Evolutionary conservation across 2,888 invertebrate species (phyloP).

Genomic region (Heliconius charithonia): DNA sequence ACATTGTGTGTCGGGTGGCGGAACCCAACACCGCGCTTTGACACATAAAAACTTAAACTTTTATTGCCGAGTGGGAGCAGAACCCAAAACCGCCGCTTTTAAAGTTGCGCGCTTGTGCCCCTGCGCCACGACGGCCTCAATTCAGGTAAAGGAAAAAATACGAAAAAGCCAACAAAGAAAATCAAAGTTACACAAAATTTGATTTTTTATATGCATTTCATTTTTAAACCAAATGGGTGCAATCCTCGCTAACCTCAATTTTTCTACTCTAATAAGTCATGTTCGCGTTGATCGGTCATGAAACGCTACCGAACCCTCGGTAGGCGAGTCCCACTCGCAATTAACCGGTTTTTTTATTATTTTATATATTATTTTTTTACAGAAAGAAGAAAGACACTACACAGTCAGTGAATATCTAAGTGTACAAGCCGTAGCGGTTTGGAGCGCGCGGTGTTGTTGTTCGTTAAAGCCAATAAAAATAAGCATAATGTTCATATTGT

Average conservation of each 20-base stretch:
- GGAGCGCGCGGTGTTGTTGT: slow-evolving; percentile 50
- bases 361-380: background rate
- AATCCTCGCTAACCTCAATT: no score
- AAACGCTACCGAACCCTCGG: no score
- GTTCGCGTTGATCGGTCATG: no score
- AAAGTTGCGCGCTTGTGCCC: background rate
- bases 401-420: slow-evolving; percentile 5
- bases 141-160: no score
- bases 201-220: no score
- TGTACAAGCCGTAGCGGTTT: slow-evolving; percentile 53
- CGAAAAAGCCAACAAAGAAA: no score
- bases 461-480: slow-evolving; percentile 67
- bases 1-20: background rate
- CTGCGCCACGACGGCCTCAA: background rate
- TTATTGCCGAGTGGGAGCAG: background rate
- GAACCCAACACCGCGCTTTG: background rate
- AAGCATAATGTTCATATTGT: slow-evolving; percentile 63
- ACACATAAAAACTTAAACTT: background rate
- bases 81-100: background rate
- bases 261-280: no score
- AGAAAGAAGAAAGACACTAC: background rate
- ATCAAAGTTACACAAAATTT: no score
- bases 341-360: background rate
- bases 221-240: no score
- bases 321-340: no score